These are phyloP conservation scores for Neodiprion virginianus DNA, from an alignment of 1,140 invertebrate species.

Conservation along the genomic window DNA sequence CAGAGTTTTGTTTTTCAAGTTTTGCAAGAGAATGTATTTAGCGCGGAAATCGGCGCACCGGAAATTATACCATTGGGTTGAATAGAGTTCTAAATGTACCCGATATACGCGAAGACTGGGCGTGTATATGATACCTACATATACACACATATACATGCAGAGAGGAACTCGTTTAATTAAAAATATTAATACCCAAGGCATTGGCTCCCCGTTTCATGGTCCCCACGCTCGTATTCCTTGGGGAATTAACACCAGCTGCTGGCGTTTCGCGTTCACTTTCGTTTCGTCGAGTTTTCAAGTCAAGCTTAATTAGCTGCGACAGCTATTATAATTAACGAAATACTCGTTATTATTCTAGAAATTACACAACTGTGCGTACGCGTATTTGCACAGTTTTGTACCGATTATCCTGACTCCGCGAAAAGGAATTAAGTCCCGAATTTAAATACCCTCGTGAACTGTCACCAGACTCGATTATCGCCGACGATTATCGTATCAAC, in stretches of 20 bases:
- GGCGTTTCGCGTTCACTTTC: conserved; percentile 11
- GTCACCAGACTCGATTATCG: too few relatives aligned
- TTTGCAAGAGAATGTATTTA: too few relatives aligned
- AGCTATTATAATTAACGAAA: conserved; percentile 13
- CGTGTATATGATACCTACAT: too few relatives aligned
- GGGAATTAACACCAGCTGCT: conserved; percentile 6
- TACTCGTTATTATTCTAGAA: conserved; percentile 7
- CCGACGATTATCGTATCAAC: too few relatives aligned
- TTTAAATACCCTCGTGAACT: too few relatives aligned
- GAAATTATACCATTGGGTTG: neutral
- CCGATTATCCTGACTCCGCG: too few relatives aligned
- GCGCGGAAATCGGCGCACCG: too few relatives aligned
- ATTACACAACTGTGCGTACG: neutral
- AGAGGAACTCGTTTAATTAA: conserved; percentile 11
- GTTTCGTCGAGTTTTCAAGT: conserved; percentile 9
- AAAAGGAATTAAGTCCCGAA: too few relatives aligned
- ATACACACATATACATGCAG: neutral
- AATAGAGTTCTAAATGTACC: neutral
- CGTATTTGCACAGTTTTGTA: too few relatives aligned
- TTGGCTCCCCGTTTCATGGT: neutral
- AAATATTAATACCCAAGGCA: conserved; percentile 2
- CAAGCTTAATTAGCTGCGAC: conserved; percentile 13
- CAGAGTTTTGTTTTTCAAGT: too few relatives aligned
- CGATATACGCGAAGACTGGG: too few relatives aligned
- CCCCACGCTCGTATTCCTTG: neutral